Conservation (phyloP, 30 jellyfish, hydroid and myxozoan species). For the Chrysaora quinquecirrha region DNA sequence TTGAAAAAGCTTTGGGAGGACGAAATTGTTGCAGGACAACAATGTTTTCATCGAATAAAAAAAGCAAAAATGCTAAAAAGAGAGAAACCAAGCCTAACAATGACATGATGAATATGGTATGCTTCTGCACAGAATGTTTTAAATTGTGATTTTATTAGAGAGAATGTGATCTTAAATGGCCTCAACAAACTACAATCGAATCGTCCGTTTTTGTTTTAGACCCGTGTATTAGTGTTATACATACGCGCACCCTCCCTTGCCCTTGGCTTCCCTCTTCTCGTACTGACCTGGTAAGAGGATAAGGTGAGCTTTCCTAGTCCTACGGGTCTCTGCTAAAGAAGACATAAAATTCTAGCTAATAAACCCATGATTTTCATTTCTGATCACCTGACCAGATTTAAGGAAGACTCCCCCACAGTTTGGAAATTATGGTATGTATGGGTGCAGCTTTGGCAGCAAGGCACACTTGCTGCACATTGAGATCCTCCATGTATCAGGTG, state of each 20-base stretch:
- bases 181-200: background rate
- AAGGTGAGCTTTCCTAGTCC: too few relatives aligned
- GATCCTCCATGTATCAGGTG: too few relatives aligned
- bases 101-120: conserved; percentile 56
- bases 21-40: background rate
- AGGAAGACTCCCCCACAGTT: too few relatives aligned
- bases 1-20: background rate
- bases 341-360: too few relatives aligned
- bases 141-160: background rate
- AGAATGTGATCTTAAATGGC: too few relatives aligned
- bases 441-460: too few relatives aligned
- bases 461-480: too few relatives aligned
- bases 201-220: background rate
- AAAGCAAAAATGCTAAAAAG: conserved; percentile 43
- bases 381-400: too few relatives aligned
- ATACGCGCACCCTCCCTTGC: background rate
- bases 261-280: background rate
- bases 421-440: too few relatives aligned
- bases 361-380: too few relatives aligned
- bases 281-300: too few relatives aligned
- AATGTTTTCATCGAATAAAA: conserved; percentile 53
- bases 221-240: background rate
- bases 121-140: background rate
- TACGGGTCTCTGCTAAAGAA: too few relatives aligned
- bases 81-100: conserved; percentile 14